A percentile compares a stretch with the other conserved stretches of the same genome.
Conservation (phyloP, 2,113 vertebrate species). For the Protomyctophum bolini region DNA sequence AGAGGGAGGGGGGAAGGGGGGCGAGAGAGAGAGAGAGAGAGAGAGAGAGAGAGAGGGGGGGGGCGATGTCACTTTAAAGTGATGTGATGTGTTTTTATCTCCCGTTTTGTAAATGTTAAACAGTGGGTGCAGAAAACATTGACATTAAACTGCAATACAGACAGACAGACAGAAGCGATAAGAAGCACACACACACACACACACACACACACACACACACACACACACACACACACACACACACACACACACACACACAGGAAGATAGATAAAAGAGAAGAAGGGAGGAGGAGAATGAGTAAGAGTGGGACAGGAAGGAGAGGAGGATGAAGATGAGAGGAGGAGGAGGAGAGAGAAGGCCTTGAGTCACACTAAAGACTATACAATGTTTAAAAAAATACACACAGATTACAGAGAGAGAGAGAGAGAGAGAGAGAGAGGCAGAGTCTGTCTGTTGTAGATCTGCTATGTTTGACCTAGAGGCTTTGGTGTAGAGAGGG, state of each 20-base stretch:
- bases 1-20: background rate
- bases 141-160: conserved; percentile 42
- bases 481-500: no score
- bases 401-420: no score
- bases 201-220: background rate
- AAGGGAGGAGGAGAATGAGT: conserved; percentile 23
- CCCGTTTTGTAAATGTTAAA: conserved; percentile 62
- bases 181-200: background rate
- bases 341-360: conserved; percentile 6
- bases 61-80: background rate
- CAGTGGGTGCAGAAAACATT: conserved; percentile 53
- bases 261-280: conserved; percentile 2
- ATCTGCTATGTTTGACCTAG: no score
- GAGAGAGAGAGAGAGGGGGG: background rate
- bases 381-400: no score
- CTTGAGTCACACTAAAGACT: conserved; percentile 25
- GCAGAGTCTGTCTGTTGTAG: background rate
- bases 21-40: background rate
- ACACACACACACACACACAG: background rate
- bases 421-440: conserved; percentile 16
- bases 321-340: background rate
- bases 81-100: conserved; percentile 31
- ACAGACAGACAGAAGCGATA: conserved; percentile 11
- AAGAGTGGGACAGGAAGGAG: background rate
- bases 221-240: background rate